Conservation (phyloP, 2,888 invertebrate genomes). For the Acronicta aceris region DNA sequence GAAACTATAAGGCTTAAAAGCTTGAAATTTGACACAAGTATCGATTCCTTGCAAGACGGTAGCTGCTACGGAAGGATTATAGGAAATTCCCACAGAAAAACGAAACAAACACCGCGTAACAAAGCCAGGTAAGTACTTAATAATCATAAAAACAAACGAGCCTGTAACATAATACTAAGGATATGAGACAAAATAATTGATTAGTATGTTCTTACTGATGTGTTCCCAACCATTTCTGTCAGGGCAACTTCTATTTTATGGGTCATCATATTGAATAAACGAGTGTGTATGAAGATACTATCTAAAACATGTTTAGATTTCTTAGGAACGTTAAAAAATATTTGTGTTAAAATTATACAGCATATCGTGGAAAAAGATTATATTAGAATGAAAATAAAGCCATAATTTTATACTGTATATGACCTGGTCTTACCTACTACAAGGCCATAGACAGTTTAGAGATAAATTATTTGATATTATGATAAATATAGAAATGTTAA, state of each 20-base stretch:
- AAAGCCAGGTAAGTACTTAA: background rate
- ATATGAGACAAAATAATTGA: slow-evolving; percentile 19
- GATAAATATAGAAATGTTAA: too few relatives aligned
- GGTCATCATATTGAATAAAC: slow-evolving; percentile 10
- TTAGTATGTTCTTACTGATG: slow-evolving; percentile 5
- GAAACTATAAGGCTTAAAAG: too few relatives aligned
- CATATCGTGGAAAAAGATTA: background rate
- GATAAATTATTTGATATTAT: too few relatives aligned
- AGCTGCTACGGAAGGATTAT: slow-evolving; percentile 10
- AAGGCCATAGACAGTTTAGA: background rate
- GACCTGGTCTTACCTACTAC: background rate
- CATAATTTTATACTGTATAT: background rate
- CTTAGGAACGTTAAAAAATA: slow-evolving; percentile 2
- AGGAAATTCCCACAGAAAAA: slow-evolving; percentile 7
- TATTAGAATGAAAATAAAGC: background rate
- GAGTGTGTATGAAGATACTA: slow-evolving; percentile 6
- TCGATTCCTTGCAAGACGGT: background rate
- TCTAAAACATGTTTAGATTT: slow-evolving; percentile 15
- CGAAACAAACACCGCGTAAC: too few relatives aligned
- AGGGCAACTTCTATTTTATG: background rate
- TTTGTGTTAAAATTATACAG: slow-evolving; percentile 1
- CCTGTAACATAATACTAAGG: slow-evolving; percentile 16
- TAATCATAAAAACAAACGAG: slow-evolving; percentile 30
- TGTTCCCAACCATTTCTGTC: slow-evolving; percentile 5
- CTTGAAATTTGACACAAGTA: too few relatives aligned